Evolutionary conservation across 2,797 vertebrate genomes (phyloP).

Genomic region (Botia almorhae): DNA sequence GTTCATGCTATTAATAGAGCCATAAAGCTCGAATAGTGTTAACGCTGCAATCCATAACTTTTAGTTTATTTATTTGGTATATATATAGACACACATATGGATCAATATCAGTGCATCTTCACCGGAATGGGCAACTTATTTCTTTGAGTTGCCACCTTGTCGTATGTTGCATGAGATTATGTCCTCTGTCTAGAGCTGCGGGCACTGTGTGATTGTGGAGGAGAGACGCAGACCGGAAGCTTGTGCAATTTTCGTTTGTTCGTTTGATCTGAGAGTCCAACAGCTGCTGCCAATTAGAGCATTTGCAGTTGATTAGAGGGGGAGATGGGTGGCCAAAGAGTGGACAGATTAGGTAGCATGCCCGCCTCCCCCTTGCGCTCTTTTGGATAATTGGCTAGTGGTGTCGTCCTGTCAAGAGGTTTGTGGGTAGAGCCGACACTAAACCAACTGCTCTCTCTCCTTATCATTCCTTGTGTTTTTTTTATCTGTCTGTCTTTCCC

Average conservation of each 20-base stretch:
- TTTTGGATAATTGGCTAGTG: constrained; percentile 49
- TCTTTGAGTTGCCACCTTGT: constrained; percentile 17
- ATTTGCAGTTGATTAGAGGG: constrained; percentile 84
- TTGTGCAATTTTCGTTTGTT: constrained; percentile 75
- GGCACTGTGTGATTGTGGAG: constrained; percentile 45
- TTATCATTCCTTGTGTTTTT: constrained; percentile 31
- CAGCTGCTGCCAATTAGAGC: constrained; percentile 85
- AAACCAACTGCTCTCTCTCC: background rate
- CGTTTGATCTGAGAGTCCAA: constrained; percentile 78
- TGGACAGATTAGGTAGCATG: constrained; percentile 66
- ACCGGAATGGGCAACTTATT: background rate
- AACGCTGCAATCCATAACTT: too few relatives aligned
- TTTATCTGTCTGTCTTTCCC: constrained; percentile 38
- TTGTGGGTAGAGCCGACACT: constrained; percentile 17
- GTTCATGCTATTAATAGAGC: too few relatives aligned
- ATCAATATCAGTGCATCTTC: background rate
- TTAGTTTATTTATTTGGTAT: too few relatives aligned
- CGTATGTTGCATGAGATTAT: background rate
- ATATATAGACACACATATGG: too few relatives aligned
- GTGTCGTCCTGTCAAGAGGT: constrained; percentile 40
- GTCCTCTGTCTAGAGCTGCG: constrained; percentile 29
- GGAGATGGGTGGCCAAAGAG: constrained; percentile 65
- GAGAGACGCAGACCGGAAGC: constrained; percentile 73
- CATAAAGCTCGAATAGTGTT: too few relatives aligned
- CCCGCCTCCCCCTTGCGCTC: constrained; percentile 44